Percentiles rank a stretch among this genome's conserved stretches.
Evolutionary conservation across 2,113 vertebrate genomes (phyloP).

Genomic region (Ramphastos sulfuratus): DNA sequence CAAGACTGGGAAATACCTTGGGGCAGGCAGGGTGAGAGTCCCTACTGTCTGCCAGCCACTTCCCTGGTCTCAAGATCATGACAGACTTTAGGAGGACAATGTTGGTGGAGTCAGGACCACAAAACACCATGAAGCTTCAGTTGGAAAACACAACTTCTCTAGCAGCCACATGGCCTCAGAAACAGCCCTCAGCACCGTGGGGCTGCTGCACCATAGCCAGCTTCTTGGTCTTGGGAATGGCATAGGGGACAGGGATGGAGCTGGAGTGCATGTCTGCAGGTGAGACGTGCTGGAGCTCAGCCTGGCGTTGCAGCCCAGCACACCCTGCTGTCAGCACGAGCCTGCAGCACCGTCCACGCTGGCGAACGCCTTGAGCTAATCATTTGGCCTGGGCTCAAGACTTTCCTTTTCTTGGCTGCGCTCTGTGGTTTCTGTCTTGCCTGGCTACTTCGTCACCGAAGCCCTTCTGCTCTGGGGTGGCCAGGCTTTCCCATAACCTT

Average conservation of each 20-base stretch:
- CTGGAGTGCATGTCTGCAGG: accelerated
- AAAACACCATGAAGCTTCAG: not conserved
- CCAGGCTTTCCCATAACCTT: not conserved
- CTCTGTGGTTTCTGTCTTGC: not conserved
- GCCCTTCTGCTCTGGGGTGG: not conserved
- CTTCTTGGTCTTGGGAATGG: not conserved
- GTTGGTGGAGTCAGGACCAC: not conserved
- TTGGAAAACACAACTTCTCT: not conserved
- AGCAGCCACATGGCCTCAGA: accelerated
- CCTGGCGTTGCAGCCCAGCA: not conserved
- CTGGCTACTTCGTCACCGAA: not conserved
- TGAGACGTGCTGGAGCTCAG: not conserved
- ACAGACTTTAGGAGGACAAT: not conserved
- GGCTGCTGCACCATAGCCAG: not conserved
- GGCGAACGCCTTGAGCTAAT: not conserved
- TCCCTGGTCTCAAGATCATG: not conserved
- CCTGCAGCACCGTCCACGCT: accelerated
- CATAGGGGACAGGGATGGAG: accelerated
- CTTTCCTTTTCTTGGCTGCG: not conserved
- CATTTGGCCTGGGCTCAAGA: not conserved
- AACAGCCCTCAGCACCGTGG: accelerated
- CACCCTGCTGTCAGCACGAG: accelerated
- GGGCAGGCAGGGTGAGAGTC: not conserved
- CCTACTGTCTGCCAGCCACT: accelerated
- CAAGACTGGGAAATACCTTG: not conserved